Conservation (phyloP, 2,888 invertebrate species). For the Pilophorus perplexus region DNA sequence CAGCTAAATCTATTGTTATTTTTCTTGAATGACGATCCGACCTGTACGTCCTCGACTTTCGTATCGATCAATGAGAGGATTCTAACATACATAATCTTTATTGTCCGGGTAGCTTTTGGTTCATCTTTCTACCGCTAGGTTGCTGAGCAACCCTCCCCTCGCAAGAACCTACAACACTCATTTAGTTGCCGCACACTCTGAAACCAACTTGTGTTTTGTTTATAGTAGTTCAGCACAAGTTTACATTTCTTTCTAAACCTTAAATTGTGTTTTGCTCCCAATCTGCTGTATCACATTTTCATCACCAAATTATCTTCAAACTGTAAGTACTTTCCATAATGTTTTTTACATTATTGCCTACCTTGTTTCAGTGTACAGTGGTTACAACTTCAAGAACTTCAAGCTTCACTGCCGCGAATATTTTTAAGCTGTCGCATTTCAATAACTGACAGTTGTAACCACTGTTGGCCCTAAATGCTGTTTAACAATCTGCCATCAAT, state of each 20-base stretch:
- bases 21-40: too few relatives aligned
- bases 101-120: conserved; percentile 40
- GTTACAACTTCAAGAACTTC: not conserved
- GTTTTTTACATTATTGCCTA: not conserved
- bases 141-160: conserved; percentile 40
- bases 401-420: too few relatives aligned
- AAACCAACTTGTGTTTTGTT: conserved; percentile 64
- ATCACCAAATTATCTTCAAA: conserved; percentile 43
- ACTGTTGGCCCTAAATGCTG: too few relatives aligned
- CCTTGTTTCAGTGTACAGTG: not conserved
- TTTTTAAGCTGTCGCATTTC: too few relatives aligned
- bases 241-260: conserved; percentile 48
- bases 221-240: conserved; percentile 55
- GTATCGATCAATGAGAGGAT: not conserved
- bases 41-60: not conserved
- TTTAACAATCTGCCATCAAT: too few relatives aligned
- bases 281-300: conserved; percentile 46
- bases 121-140: conserved; percentile 33
- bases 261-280: conserved; percentile 46
- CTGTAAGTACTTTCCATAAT: conserved; percentile 41
- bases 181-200: conserved; percentile 64
- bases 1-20: too few relatives aligned
- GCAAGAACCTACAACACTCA: conserved; percentile 51
- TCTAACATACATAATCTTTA: conserved; percentile 29
- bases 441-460: too few relatives aligned